Base-by-base conservation (phyloP, 2,888 invertebrate genomes). In the Catocala fraxini region DNA sequence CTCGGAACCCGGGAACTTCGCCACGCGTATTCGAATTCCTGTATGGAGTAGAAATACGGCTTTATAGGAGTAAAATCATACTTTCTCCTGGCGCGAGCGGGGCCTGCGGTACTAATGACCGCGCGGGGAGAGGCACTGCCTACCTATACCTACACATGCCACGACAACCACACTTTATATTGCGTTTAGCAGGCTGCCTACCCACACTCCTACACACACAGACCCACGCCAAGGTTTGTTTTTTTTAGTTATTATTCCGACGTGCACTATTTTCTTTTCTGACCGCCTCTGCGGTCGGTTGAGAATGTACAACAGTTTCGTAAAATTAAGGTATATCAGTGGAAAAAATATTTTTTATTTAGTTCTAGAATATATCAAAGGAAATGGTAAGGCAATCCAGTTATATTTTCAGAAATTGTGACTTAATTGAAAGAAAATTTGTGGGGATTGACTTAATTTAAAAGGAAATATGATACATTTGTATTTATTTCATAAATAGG, bases 41-140 rank as follows among this genome's bases (percentile, higher is more conserved):
- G 92, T 93, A 93, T 93, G 93, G 89, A 93, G 93, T 93, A 93
- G 94, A 93, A 94, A 93, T 94, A 93, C 93, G 91, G 93, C 93
- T 93, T 94, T 94, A 93, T 93, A 91, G 92, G 93, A 93, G 93
- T 92, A 93, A 93, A 94, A 93, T 94, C 94, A 93, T 93, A 94
- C 93, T 94, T 94, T 94, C 93, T 93, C 93, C 87, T 89, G 86
- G 82, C 88, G 86, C 88, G 88, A 80, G 88, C 77, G 89, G 85
- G 89, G 88, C 89, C 88, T 76, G 82, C 84, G 89, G 87, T 83
- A 87, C 94, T 94, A 94, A 94, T 94, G 94, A 94, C 94, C 91
- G 94, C 94, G 94, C 90, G 94, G 93, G 93, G 93, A 80, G 91
- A 88, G 92, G 89, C 68, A 58, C 63, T 71, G 81, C 81, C 83